phyloP scores from a whole-genome alignment of 2,797 vertebrate species.

The Todus mexicanus region DNA sequence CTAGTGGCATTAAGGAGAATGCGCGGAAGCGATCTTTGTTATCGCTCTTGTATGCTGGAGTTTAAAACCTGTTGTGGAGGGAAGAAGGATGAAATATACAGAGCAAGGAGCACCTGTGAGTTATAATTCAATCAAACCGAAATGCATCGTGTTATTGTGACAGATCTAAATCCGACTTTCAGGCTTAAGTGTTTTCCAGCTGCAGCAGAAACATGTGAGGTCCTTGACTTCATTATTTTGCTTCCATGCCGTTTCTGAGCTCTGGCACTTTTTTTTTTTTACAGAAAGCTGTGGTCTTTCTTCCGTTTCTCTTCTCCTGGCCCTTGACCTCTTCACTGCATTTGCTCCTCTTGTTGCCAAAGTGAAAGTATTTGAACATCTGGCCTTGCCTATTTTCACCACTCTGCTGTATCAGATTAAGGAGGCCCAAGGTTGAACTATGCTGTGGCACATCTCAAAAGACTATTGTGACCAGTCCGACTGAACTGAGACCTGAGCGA shows the following conservation, averaged over 20 bases:
- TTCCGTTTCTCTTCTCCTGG: slow-evolving; percentile 17
- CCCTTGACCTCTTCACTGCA: slow-evolving; percentile 19
- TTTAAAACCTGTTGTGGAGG: neutral
- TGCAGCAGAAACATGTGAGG: slow-evolving; percentile 21
- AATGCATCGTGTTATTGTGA: slow-evolving; percentile 18
- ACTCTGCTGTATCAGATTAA: slow-evolving; percentile 47
- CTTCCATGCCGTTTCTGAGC: slow-evolving; percentile 16
- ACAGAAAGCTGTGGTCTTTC: slow-evolving; percentile 15
- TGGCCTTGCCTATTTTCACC: slow-evolving; percentile 46
- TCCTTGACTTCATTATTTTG: slow-evolving; percentile 52
- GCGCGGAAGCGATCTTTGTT: neutral
- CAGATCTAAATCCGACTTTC: slow-evolving; percentile 21
- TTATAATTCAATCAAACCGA: slow-evolving; percentile 38
- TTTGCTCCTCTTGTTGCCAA: slow-evolving; percentile 32
- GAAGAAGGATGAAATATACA: neutral
- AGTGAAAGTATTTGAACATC: slow-evolving; percentile 64
- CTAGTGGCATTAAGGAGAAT: neutral
- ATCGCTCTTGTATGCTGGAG: neutral
- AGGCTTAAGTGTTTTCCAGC: slow-evolving; percentile 4
- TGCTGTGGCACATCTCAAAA: slow-evolving; percentile 6
- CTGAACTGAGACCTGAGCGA: neutral
- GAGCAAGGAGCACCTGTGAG: slow-evolving; percentile 21
- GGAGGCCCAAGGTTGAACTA: neutral
- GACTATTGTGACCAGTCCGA: neutral
- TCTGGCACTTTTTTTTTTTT: neutral